Conservation (phyloP, 2,113 vertebrate genomes). For the Cyanoramphus novaezelandiae region DNA sequence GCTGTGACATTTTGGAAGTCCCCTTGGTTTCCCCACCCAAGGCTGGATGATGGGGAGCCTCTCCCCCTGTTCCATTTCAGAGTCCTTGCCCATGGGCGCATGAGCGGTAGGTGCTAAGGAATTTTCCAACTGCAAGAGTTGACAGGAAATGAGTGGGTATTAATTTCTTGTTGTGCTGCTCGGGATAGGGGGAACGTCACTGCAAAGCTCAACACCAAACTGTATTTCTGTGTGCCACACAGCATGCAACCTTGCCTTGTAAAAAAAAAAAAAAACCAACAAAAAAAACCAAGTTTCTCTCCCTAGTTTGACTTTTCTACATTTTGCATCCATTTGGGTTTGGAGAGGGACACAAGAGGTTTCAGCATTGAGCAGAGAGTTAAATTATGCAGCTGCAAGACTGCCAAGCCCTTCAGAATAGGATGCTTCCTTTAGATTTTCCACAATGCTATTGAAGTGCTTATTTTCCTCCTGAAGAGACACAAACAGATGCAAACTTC, state of each 20-base stretch:
- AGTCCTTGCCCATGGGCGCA: not conserved
- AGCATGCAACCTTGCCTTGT: slow-evolving; percentile 53
- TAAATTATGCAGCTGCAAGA: slow-evolving; percentile 80
- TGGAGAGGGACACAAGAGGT: slow-evolving; percentile 75
- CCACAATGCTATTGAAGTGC: slow-evolving; percentile 87
- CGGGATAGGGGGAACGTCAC: not conserved
- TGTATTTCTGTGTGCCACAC: slow-evolving; percentile 28
- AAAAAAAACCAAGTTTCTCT: slow-evolving; percentile 41
- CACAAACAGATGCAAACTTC: slow-evolving; percentile 90
- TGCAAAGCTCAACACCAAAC: not conserved
- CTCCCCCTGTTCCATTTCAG: not conserved
- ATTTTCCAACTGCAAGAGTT: slow-evolving; percentile 44
- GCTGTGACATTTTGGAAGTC: not conserved
- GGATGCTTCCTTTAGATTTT: slow-evolving; percentile 81
- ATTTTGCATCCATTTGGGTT: slow-evolving; percentile 69
- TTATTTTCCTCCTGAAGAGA: slow-evolving; percentile 89
- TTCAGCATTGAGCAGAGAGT: slow-evolving; percentile 62
- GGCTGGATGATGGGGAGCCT: not conserved
- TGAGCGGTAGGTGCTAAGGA: slow-evolving; percentile 54
- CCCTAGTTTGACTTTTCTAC: slow-evolving; percentile 70
- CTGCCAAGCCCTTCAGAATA: slow-evolving; percentile 75
- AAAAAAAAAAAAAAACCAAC: not conserved
- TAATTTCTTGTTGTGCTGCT: slow-evolving; percentile 42
- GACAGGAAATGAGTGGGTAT: slow-evolving; percentile 62
- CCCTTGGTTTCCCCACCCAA: not conserved